phyloP scores from a whole-genome alignment of 2,888 invertebrate genomes.

The Cantharis rufa region DNA sequence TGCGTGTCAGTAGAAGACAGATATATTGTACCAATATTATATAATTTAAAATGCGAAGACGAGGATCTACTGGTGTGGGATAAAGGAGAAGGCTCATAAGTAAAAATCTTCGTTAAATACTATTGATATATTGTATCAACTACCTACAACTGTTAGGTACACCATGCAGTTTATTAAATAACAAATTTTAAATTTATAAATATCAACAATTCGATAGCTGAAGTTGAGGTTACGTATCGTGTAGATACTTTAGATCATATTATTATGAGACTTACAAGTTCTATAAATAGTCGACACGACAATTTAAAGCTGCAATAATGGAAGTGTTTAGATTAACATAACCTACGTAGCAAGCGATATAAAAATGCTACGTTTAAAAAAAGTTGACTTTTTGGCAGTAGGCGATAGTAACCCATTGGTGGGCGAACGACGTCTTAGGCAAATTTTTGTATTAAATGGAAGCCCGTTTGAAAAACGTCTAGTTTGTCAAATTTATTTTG shows the following conservation, averaged over 20 bases:
- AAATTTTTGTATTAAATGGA: neutral
- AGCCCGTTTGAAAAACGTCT: neutral
- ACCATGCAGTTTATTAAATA: slow-evolving; percentile 4
- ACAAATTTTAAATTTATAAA: slow-evolving; percentile 9
- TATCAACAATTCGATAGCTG: slow-evolving; percentile 7
- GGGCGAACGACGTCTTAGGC: neutral
- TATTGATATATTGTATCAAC: neutral
- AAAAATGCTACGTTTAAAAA: neutral
- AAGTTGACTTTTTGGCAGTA: neutral
- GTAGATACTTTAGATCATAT: neutral
- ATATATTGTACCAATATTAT: too few species aligned
- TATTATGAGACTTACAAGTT: neutral
- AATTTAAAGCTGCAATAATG: neutral
- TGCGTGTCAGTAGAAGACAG: too few species aligned
- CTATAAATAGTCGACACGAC: neutral
- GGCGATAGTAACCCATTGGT: neutral
- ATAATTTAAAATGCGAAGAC: too few species aligned
- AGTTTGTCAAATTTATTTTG: neutral
- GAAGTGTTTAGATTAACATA: neutral
- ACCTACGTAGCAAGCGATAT: neutral
- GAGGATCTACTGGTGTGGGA: too few species aligned
- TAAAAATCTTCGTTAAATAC: neutral
- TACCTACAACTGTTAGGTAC: neutral
- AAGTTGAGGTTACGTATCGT: neutral
- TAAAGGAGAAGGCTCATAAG: neutral